Evolutionary conservation across 2,888 invertebrate genomes (phyloP), one percentile per base, ranked within the genome.

Genomic region (Eledona agricola): DNA sequence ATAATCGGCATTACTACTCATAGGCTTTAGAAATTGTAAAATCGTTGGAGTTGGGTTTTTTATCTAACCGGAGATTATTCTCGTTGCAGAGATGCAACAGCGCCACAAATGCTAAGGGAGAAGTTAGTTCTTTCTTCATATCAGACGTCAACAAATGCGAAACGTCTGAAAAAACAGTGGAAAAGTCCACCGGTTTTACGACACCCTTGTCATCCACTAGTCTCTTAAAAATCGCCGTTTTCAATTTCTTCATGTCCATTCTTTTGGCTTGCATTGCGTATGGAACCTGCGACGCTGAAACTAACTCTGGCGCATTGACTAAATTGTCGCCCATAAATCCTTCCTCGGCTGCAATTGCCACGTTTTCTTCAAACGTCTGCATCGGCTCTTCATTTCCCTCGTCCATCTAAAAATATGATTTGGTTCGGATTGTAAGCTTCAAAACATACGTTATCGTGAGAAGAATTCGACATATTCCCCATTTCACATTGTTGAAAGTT

Each of bases 71-170:
- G 1, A 90, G 75, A 20, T 80, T 83, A 65, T 87, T 85, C 70
- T 94, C 93, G 71, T 94, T 94, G 1, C 90, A 89, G 63, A 94
- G 78, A 79, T 94, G 93, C 2, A 94, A 78, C 9, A 93, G 78
- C 0, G 92, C 88, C 12, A 90, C 84, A 72, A 93, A 86, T 0
- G 90, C 89, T 42, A 93, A 80, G 0, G 90, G 87, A 13, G 87
- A 83, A 68, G 89, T 90, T 35, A 94, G 78, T 12, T 90, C 86
- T 35, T 87, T 86, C 0, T 81, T 78, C 82, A 88, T 89, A 57
- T 79, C 81, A 4, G 79, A 72, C 0, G 83, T 78, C 23, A 90
- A 67, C 45, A 80, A 72, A 5, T 66, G 72, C 0, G 88, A 87
- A 37, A 90, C 66, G 35, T 76, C 67, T 1, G 77, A 72, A 67